These are phyloP conservation scores for Zaprionus camerounensis DNA, from an alignment of 1,140 invertebrate species.

Conservation along the genomic window DNA sequence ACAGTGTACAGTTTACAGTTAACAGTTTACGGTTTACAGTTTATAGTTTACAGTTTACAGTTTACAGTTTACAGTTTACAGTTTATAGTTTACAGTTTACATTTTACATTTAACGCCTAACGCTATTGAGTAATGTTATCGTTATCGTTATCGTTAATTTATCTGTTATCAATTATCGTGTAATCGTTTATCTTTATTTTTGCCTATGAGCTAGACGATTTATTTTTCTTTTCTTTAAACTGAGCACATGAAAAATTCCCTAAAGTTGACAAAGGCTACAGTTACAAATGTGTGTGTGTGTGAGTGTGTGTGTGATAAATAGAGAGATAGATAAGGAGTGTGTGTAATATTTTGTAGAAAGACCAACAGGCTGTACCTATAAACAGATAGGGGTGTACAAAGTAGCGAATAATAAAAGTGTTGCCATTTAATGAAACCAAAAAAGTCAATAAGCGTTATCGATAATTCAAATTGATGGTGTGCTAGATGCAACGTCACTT, in stretches of 20 bases:
- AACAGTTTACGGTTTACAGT: conserved; percentile 21
- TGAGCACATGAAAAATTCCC: conserved; percentile 67
- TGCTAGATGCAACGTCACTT: too few species aligned
- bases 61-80: conserved; percentile 27
- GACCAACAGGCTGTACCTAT: background rate
- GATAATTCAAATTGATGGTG: background rate
- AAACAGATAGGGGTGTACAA: background rate
- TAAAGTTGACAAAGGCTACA: conserved; percentile 53
- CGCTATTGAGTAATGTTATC: conserved; percentile 33
- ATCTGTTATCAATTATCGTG: conserved; percentile 33
- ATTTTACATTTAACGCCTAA: conserved; percentile 22
- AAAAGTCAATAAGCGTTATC: background rate
- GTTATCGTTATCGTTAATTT: conserved; percentile 26
- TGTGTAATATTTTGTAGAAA: background rate
- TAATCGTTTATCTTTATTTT: conserved; percentile 30
- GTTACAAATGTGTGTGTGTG: background rate
- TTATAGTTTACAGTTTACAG: conserved; percentile 21
- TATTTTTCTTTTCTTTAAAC: conserved; percentile 41
- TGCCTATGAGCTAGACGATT: conserved; percentile 34
- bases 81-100: conserved; percentile 23
- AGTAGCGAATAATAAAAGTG: too few species aligned
- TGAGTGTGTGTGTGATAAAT: background rate
- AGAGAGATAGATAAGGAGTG: background rate
- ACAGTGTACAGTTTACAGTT: conserved; percentile 30
- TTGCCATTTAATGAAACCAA: too few species aligned